Evolutionary conservation across 2,888 invertebrate genomes (phyloP).

Genomic region (Drosophila tripunctata): DNA sequence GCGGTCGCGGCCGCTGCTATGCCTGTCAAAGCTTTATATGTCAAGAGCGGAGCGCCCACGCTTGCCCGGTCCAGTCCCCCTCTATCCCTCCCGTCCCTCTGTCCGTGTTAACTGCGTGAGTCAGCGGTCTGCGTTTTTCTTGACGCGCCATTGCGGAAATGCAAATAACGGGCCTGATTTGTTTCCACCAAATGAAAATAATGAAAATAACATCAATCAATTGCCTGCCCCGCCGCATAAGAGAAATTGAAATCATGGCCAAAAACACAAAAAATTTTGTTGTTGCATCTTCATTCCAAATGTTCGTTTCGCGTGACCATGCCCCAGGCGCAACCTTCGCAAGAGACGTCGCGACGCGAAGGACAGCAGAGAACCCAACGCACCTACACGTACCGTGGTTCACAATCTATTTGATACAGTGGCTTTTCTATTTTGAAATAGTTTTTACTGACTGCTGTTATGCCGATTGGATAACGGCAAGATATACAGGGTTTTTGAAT

Average conservation of each 20-base stretch:
- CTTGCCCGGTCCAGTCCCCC: background rate
- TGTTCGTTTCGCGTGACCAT: conserved; percentile 50
- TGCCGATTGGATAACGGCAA: no score
- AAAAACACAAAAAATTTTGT: conserved; percentile 23
- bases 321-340: conserved; percentile 65
- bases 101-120: background rate
- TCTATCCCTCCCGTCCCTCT: background rate
- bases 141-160: conserved; percentile 53
- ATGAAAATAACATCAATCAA: conserved; percentile 26
- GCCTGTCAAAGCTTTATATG: conserved; percentile 59
- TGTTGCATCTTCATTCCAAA: conserved; percentile 16
- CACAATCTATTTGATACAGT: no score
- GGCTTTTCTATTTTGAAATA: no score
- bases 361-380: conserved; percentile 47
- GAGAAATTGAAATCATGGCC: conserved; percentile 35
- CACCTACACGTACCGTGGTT: no score
- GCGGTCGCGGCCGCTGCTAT: conserved; percentile 20
- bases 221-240: background rate
- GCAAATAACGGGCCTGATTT: conserved; percentile 52
- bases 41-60: conserved; percentile 54
- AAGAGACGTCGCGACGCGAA: conserved; percentile 47
- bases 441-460: no score
- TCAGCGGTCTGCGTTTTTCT: conserved; percentile 12
- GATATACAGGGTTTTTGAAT: no score
- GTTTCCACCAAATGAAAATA: background rate